A percentile compares a stretch with the other conserved stretches of the same genome.
Conservation (phyloP, 1,140 invertebrate species). For the Mamestra configurata region DNA sequence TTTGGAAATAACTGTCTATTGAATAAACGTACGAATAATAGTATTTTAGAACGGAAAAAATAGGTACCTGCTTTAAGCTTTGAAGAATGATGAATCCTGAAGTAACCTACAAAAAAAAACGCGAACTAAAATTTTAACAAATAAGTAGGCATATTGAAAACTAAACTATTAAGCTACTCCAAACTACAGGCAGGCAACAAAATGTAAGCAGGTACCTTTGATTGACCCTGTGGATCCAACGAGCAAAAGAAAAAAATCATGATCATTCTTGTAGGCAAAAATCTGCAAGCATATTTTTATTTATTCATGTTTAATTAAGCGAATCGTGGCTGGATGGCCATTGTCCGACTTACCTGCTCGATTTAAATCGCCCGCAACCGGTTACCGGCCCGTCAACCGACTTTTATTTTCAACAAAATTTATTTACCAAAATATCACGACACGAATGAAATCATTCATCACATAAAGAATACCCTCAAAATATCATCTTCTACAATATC, state of each 20-base stretch:
- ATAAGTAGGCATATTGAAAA: background rate
- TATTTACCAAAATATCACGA: constrained; percentile 81
- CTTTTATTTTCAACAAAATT: constrained; percentile 81
- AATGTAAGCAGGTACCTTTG: background rate
- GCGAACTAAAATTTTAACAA: background rate
- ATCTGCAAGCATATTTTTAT: constrained; percentile 74
- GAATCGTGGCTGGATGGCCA: constrained; percentile 83
- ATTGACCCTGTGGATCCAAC: constrained; percentile 17
- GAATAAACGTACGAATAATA: background rate
- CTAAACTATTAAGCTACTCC: background rate
- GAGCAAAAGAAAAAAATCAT: constrained; percentile 63
- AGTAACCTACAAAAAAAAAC: too few relatives aligned
- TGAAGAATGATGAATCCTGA: too few relatives aligned
- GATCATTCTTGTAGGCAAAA: constrained; percentile 47
- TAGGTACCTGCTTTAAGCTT: too few relatives aligned
- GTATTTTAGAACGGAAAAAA: background rate
- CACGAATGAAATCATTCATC: constrained; percentile 60
- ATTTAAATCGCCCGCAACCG: constrained; percentile 80
- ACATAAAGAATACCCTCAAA: constrained; percentile 56
- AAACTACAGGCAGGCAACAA: constrained; percentile 14
- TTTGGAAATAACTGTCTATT: background rate
- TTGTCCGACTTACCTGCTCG: constrained; percentile 85
- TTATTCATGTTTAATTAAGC: constrained; percentile 86
- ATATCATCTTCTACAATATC: constrained; percentile 42
- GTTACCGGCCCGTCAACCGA: constrained; percentile 76